Evolutionary conservation across 2,113 vertebrate species (phyloP), one percentile per base, ranked within the genome.

Genomic region (Craseonycteris thonglongyai): DNA sequence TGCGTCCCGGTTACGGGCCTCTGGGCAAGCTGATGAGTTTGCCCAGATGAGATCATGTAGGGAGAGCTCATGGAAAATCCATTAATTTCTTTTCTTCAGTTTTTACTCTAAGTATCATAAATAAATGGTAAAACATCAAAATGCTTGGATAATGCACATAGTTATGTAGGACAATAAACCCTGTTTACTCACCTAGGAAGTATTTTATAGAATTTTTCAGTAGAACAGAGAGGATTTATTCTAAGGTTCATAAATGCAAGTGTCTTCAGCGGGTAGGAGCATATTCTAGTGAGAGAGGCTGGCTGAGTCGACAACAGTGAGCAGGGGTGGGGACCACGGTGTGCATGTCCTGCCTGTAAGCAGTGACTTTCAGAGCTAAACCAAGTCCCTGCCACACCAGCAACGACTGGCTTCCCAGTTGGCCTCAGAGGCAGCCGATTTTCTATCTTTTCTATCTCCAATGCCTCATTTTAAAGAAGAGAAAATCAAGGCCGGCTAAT

Each of bases 401-500:
- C 28, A n/a, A 19, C 49, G 42, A 51, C n/a, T 13, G 49, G 63
- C 40, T 47, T 24, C 33, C 72, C 40, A 24, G 0, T 5, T 7
- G 16, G 56, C 33, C 45, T 19, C 45, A 54, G 56, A 16, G 35
- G 42, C 14, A 35, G 71, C 42, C 65, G 38, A 1, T 45, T 35
- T 61, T 71, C 87, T 58, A 19, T n/a, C 54, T 28, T 54, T 42
- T 56, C 47, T 47, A 74, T n/a, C n/a, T n/a, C n/a, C n/a, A 59
- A 88, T 38, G 38, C 19, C 49, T 72, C 33, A 89, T 40, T 58
- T 89, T 59, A 49, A 66, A 28, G 58, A 94, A 59, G 42, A 66
- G 65, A 33, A 54, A 78, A 40, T 2, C 84, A 63, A 40, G 38
- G n/a, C 24, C 12, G 10, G 5, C 71, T 63, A 18, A 28, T 15